Percentiles rank a stretch among this genome's conserved stretches.
phyloP scores from a whole-genome alignment of 1,140 invertebrate genomes.

The Drosophila tani region DNA sequence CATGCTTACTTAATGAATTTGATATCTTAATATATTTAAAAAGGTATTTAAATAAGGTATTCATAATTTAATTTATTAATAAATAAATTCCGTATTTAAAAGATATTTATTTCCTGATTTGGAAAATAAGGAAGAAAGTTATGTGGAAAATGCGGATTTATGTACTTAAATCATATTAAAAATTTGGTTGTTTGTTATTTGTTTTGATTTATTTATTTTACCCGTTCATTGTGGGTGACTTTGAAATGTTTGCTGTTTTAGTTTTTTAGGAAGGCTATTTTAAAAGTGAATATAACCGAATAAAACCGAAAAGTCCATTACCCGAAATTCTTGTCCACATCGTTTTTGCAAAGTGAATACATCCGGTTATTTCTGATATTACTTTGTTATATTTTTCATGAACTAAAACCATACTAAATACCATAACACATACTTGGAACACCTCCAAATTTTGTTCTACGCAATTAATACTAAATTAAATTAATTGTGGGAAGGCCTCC shows the following conservation, averaged over 20 bases:
- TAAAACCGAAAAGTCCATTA: slow-evolving; percentile 1
- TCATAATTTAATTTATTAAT: neutral
- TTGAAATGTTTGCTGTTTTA: neutral
- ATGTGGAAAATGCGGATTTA: no score
- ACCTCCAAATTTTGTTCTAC: neutral
- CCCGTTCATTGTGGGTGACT: neutral
- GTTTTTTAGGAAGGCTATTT: neutral
- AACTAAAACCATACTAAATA: neutral
- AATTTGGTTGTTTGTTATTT: neutral
- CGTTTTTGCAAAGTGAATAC: neutral
- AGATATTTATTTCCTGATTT: neutral
- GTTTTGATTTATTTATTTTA: neutral
- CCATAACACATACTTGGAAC: neutral
- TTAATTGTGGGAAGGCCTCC: no score
- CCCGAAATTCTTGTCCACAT: neutral
- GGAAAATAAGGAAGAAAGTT: neutral
- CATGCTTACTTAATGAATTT: neutral
- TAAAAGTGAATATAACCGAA: slow-evolving; percentile 7
- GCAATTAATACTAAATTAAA: no score
- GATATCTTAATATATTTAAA: neutral
- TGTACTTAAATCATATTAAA: no score
- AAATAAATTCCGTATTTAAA: no score
- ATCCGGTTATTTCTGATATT: neutral
- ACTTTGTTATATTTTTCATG: neutral
- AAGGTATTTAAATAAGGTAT: no score